Evolutionary conservation across 2,888 invertebrate genomes (phyloP).

Genomic region (Perizoma affinitatum): DNA sequence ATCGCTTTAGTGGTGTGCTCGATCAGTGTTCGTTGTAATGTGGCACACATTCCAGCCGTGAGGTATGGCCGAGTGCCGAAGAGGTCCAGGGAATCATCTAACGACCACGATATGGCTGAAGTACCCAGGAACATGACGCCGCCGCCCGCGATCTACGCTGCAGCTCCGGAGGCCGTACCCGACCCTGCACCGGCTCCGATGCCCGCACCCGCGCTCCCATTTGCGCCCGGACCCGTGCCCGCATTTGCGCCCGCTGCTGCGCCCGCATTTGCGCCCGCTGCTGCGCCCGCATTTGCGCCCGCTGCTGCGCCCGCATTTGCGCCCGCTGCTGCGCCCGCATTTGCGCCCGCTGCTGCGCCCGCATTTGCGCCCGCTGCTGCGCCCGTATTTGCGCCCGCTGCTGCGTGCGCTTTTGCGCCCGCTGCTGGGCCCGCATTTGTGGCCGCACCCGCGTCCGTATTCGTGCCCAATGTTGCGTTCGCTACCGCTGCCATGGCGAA

Average conservation of each 20-base stretch:
- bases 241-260: background rate
- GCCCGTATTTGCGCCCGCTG: background rate
- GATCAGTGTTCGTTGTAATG: conserved; percentile 9
- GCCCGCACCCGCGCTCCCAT: background rate
- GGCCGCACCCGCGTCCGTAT: background rate
- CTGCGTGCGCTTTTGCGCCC: too few relatives aligned
- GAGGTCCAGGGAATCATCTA: conserved; percentile 88
- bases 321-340: background rate
- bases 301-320: too few relatives aligned
- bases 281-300: background rate
- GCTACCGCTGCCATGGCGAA: background rate
- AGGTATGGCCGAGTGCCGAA: conserved; percentile 98
- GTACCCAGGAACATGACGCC: conserved; percentile 12
- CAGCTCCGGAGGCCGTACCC: conserved; percentile 19
- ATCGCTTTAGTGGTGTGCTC: conserved; percentile 40
- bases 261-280: background rate
- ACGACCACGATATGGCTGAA: conserved; percentile 42
- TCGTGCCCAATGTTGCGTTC: background rate
- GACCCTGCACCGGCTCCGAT: background rate
- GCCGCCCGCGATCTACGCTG: conserved; percentile 34
- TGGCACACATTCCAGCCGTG: conserved; percentile 87
- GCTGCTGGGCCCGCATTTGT: background rate
- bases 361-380: background rate
- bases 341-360: too few relatives aligned
- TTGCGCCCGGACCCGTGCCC: background rate